phyloP scores from a whole-genome alignment of 2,797 vertebrate genomes.

The Tragelaphus eurycerus region DNA sequence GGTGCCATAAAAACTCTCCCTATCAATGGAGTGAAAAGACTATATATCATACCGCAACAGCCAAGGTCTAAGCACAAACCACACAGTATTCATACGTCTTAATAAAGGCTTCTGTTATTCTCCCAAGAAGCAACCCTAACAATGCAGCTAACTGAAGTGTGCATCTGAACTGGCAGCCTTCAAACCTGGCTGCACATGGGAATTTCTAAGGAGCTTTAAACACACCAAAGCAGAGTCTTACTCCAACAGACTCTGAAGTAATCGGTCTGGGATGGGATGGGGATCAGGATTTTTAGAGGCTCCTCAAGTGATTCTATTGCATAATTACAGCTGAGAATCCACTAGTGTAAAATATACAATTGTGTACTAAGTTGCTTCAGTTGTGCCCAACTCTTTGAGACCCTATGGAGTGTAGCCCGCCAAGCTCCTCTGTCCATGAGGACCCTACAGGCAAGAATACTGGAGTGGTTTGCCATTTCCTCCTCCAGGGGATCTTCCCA shows the following conservation, averaged over 20 bases:
- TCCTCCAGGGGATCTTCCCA: neutral
- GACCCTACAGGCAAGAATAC: neutral
- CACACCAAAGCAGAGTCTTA: neutral
- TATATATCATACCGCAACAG: neutral
- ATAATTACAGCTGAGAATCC: neutral
- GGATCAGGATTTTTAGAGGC: neutral
- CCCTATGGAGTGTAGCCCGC: neutral
- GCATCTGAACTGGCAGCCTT: neutral
- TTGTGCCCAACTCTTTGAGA: fast-evolving
- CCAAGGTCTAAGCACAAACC: neutral
- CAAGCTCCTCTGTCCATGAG: neutral
- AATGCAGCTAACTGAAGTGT: neutral
- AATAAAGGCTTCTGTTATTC: neutral
- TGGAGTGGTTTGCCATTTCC: too few relatives aligned
- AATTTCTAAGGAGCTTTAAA: neutral
- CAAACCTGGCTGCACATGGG: neutral
- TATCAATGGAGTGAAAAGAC: neutral
- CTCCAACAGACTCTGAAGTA: neutral
- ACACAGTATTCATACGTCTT: neutral
- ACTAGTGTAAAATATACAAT: neutral
- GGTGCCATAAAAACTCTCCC: neutral
- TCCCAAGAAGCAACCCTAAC: neutral
- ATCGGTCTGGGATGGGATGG: neutral
- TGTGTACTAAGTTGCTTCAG: neutral
- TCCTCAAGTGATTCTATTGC: neutral